Evolutionary conservation across 2,888 invertebrate genomes (phyloP), one percentile per base, ranked within the genome.

Genomic region (Gerris lacustris): DNA sequence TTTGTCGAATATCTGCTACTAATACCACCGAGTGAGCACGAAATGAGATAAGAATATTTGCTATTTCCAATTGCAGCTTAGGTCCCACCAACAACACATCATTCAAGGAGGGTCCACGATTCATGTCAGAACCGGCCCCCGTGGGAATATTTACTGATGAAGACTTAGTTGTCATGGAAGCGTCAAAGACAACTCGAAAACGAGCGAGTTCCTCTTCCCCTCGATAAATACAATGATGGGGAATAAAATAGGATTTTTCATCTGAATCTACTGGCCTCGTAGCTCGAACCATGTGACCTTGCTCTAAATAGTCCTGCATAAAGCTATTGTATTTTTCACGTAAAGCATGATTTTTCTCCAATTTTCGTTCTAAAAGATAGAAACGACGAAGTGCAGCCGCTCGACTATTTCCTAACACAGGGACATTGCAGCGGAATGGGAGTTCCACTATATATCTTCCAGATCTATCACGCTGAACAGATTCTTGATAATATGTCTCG

Each of bases 201-300:
- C 15, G 55, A 2, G 55, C 18, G 45, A 18, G 55, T 18, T 17
- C 63, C 7, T n/a, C 31, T 5, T 63, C 2, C 45, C 44, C 15
- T 11, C 70, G 63, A 62, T 63, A 68, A 18, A 71, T 68, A 18
- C 68, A 68, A 45, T 71, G 71, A 45, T 71, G 71, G 11, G 71
- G 70, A 44, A 70, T 67, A 44, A 68, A 68, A 18, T 71, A 71
- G 7, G 31, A 11, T 31, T 18, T 15, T 15, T 11, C 5, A 18
- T 18, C 17, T 17, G 18, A 18, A 31, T 6, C 11, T 6, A 9
- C 17, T 44, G 70, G 68, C 6, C 6, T 45, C 17, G 62, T 5
- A 9, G 63, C 63, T 11, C 17, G 15, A 9, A 11, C 31, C 68
- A 68, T 71, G 45, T 71, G 71, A 6, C 64, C 63, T 45, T 64